A percentile compares a stretch with the other conserved stretches of the same genome.
These are phyloP conservation scores for Phaonia tiefii DNA, from an alignment of 2,888 invertebrate genomes.

Conservation along the genomic window DNA sequence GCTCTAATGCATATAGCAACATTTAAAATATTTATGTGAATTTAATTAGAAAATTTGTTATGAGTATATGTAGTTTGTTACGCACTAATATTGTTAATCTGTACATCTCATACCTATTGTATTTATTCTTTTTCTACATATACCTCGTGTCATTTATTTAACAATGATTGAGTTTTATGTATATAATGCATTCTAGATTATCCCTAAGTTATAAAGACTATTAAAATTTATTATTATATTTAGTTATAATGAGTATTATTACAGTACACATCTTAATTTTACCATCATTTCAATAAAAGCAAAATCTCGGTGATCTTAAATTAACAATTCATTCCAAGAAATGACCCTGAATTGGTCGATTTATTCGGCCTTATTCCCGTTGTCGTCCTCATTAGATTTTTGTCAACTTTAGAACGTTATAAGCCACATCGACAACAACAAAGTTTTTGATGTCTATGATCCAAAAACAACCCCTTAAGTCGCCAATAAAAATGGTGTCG, in stretches of 20 bases:
- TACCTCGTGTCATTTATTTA: conserved; percentile 30
- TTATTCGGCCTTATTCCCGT: no score
- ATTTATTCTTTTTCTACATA: conserved; percentile 59
- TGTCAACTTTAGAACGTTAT: no score
- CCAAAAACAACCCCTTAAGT: no score
- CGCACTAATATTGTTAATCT: conserved; percentile 74
- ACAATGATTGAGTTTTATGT: conserved; percentile 67
- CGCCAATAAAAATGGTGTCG: no score
- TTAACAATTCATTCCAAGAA: conserved; percentile 41
- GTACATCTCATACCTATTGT: conserved; percentile 67
- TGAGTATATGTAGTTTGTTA: conserved; percentile 71
- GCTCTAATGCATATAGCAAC: conserved; percentile 51
- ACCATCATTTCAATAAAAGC: conserved; percentile 28
- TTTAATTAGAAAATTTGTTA: conserved; percentile 70
- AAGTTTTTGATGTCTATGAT: no score
- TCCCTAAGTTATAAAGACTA: conserved; percentile 67
- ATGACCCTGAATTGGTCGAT: conserved; percentile 17
- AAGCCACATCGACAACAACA: no score
- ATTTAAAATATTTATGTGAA: conserved; percentile 63
- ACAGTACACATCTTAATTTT: neutral
- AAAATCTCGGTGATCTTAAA: conserved; percentile 34
- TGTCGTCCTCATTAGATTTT: no score
- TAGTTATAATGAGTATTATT: conserved; percentile 10
- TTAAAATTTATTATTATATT: conserved; percentile 10
- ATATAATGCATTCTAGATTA: conserved; percentile 72